Evolutionary conservation across 2,113 vertebrate genomes (phyloP), one percentile per base, ranked within the genome.

Genomic region (Aegithalos caudatus): DNA sequence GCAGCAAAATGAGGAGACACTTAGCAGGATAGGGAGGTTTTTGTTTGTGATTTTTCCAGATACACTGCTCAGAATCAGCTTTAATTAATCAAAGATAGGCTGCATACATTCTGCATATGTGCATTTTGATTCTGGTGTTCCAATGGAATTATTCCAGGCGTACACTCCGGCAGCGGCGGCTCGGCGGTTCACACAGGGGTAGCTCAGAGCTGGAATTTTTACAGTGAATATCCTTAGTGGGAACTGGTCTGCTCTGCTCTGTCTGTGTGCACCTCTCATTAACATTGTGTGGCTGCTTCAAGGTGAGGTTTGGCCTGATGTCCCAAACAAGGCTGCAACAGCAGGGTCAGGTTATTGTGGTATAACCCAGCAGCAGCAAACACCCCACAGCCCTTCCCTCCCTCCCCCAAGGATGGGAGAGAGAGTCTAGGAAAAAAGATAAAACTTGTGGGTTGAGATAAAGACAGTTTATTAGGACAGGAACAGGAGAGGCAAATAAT

Each of bases 71-170:
- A 96, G 88, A 95, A 95, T 95, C 95, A 95, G 92, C 69, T 96
- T 86, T 96, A 97, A 97, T 97, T 96, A 97, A 94, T 78, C 37
- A 56, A 92, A 88, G 86, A 96, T 90, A 81, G 81, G 88, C 82
- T 86, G 83, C 92, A 92, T 96, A 93, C 90, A 94, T 94, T 96
- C 90, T 97, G 92, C 96, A 86, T 96, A 93, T 96, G 94, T 96
- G 92, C 82, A 50, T 96, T 94, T 96, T 97, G 93, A 91, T 95
- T 93, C 95, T 92, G 80, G 72, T 92, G 25, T 86, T 92, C 69
- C 72, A 71, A 89, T 96, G 95, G 94, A 97, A 70, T 81, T 69
- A 81, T 81, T 97, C 94, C 94, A 96, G 90, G 40, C 80, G 7
- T 33, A 62, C 4, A 37, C 80, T 92, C 64, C 80, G 33, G 90